Evolutionary conservation across 2,797 vertebrate genomes (phyloP), one percentile per base, ranked within the genome.

Genomic region (Pelodytes ibericus): DNA sequence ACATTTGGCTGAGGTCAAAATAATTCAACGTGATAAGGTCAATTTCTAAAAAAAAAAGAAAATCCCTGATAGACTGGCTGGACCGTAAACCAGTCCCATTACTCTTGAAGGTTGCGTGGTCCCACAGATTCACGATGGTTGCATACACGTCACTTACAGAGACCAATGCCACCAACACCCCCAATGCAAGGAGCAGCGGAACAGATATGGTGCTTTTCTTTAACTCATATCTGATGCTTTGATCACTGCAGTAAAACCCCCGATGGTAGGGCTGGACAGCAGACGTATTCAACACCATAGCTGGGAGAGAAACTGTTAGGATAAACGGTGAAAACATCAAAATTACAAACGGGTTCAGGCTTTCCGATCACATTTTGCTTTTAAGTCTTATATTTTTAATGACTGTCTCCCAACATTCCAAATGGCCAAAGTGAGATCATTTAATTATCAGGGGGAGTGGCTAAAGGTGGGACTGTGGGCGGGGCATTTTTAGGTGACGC

Each of bases 81-180:
- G n/a, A n/a, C n/a, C 22, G 11, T 26, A 9, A 11, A 7, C 11
- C n/a, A n/a, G n/a, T 20, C 22, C 4, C 25, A 4, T 16, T 41
- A 29, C 71, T 29, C 26, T 16, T 3, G 58, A 56, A 63, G 41
- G 0, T 68, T 69, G 82, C 82, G 81, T 83, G 78, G 72, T 82
- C 86, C 82, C 80, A 84, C 83, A 80, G 9, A 83, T 71, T 56
- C 68, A 58, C 69, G 47, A 29, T 66, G 22, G 0, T 3, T 79
- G 83, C 81, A 82, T 78, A 83, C 84, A 83, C 81, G 24, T 86
- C 88, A 95, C 92, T 96, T 96, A 95, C 94, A 86, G 92, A 92
- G 88, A 89, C 56, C 83, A 92, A 83, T 25, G 94, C 91, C 89
- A 93, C 78, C 82, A 92, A 67, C 85, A 92, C 65, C 78, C 92